Conservation (phyloP, 2,888 invertebrate genomes). For the Caradrina clavipalpis region DNA sequence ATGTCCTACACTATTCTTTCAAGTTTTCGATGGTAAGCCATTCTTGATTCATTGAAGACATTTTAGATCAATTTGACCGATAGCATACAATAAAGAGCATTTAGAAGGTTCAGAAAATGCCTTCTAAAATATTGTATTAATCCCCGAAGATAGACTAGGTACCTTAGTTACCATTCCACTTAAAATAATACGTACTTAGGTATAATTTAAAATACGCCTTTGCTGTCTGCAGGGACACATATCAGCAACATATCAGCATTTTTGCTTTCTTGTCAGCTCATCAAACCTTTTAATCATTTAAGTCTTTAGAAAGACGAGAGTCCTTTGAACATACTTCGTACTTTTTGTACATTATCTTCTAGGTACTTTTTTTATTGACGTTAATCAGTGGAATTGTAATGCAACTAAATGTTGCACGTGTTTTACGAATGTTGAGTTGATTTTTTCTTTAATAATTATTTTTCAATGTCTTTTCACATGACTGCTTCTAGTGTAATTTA, state of each 20-base stretch:
- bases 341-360: too few species aligned
- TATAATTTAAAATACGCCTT: too few species aligned
- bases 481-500: too few species aligned
- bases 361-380: too few species aligned
- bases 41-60: not conserved
- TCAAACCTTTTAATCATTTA: slow-evolving; percentile 42
- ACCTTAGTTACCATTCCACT: slow-evolving; percentile 5
- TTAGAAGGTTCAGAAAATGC: too few species aligned
- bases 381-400: too few species aligned
- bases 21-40: not conserved
- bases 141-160: not conserved
- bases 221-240: slow-evolving; percentile 1
- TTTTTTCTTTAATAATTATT: too few species aligned
- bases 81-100: too few species aligned
- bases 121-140: not conserved
- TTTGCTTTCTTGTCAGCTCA: slow-evolving; percentile 11
- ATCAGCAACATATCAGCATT: not conserved
- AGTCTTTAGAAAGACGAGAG: slow-evolving; percentile 40
- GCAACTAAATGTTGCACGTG: too few species aligned
- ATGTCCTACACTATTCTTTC: not conserved
- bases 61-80: slow-evolving; percentile 5
- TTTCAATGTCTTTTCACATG: too few species aligned
- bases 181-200: not conserved
- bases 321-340: not conserved
- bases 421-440: too few species aligned